These are phyloP conservation scores for Lateolabrax maculatus DNA, from an alignment of 2,797 vertebrate species.

Conservation along the genomic window DNA sequence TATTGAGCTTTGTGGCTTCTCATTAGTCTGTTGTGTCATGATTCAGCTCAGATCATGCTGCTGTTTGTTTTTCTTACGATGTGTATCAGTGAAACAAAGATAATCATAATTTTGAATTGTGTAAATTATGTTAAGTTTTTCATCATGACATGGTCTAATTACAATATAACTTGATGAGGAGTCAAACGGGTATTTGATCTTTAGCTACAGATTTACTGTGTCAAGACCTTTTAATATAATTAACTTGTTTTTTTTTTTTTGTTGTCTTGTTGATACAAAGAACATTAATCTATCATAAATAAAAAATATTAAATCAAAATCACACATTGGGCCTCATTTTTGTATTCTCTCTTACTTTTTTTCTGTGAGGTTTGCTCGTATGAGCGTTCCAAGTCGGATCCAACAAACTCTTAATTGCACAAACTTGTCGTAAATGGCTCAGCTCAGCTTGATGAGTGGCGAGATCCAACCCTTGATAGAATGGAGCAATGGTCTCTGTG, in stretches of 20 bases:
- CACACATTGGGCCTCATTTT: background rate
- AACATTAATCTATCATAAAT: too few species aligned
- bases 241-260: too few species aligned
- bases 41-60: background rate
- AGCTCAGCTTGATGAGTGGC: too few species aligned
- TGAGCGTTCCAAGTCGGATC: background rate
- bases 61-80: background rate
- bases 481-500: slow-evolving; percentile 48
- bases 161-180: background rate
- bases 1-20: background rate
- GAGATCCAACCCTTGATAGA: background rate
- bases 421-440: too few species aligned
- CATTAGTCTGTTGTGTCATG: background rate
- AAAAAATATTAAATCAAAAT: too few species aligned
- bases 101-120: background rate
- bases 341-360: background rate
- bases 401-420: background rate
- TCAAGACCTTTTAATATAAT: too few species aligned
- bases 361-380: background rate
- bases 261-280: too few species aligned
- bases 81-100: background rate
- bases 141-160: background rate
- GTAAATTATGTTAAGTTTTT: background rate
- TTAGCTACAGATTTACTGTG: too few species aligned
- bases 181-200: too few species aligned